Conservation (phyloP, 1,140 invertebrate species). For the Teleopsis dalmanni region DNA sequence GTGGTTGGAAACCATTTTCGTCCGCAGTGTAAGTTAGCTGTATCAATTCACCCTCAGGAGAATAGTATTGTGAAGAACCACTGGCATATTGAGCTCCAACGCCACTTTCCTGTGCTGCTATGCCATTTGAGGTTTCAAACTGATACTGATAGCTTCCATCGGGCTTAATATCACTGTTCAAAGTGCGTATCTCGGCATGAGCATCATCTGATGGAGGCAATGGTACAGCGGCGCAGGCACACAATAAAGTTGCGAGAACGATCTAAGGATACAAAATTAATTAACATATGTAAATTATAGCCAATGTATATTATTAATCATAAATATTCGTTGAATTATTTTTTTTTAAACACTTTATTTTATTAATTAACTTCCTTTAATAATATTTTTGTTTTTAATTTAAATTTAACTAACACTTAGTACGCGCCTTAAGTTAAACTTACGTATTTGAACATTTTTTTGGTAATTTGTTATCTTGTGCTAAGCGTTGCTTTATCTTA, state of each 20-base stretch:
- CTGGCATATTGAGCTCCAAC: slow-evolving; percentile 36
- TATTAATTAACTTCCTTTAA: not conserved
- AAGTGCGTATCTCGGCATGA: slow-evolving; percentile 27
- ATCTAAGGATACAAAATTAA: not conserved
- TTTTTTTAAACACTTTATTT: not conserved
- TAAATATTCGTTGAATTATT: not conserved
- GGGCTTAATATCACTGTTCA: slow-evolving; percentile 45
- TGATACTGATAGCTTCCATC: slow-evolving; percentile 49
- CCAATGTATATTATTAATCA: not conserved
- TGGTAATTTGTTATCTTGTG: not conserved
- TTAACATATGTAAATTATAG: not conserved
- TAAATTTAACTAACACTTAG: not conserved
- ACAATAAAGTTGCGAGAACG: not conserved
- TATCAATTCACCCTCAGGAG: slow-evolving; percentile 44
- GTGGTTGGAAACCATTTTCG: slow-evolving; percentile 67
- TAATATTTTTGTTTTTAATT: not conserved
- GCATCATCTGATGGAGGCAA: not conserved
- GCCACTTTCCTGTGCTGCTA: slow-evolving; percentile 52
- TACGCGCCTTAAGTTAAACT: slow-evolving; percentile 14
- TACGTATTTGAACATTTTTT: slow-evolving; percentile 36
- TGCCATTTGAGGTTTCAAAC: slow-evolving; percentile 58
- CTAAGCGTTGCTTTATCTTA: slow-evolving; percentile 10
- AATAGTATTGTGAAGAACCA: slow-evolving; percentile 35
- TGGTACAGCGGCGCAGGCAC: not conserved
- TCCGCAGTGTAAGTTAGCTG: slow-evolving; percentile 63